These are phyloP conservation scores for Amphiura filiformis DNA, from an alignment of 35 echinoderm and acorn worm species.

Conservation along the genomic window DNA sequence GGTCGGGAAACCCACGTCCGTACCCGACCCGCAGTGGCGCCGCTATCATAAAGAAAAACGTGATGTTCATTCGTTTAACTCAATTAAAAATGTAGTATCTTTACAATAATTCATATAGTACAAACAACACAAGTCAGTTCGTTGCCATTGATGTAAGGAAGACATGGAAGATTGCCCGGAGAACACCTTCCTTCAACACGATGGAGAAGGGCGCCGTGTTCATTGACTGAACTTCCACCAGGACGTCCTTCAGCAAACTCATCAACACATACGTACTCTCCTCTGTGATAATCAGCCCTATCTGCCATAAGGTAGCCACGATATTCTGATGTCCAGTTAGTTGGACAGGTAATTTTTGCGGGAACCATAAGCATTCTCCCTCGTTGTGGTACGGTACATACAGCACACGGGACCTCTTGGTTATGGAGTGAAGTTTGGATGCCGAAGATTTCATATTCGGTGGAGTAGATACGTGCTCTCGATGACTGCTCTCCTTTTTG, in stretches of 20 bases:
- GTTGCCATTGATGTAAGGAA: constrained; percentile 51
- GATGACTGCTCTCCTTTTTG: not conserved
- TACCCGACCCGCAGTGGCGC: too few relatives aligned
- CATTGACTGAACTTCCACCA: not conserved
- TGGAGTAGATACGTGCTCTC: not conserved
- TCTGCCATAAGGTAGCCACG: constrained; percentile 35
- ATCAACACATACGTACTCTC: constrained; percentile 30
- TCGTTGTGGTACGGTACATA: not conserved
- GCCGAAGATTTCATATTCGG: not conserved
- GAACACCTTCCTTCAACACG: constrained; percentile 33
- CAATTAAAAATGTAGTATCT: too few relatives aligned
- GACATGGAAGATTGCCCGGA: constrained; percentile 32
- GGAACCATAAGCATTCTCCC: constrained; percentile 25
- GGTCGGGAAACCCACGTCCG: too few relatives aligned
- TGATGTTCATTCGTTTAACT: too few relatives aligned
- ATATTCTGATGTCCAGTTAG: constrained; percentile 47
- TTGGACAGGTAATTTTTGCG: constrained; percentile 41
- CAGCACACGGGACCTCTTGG: not conserved
- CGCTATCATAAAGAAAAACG: too few relatives aligned
- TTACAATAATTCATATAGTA: constrained; percentile 39
- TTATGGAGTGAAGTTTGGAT: not conserved
- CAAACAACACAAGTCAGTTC: constrained; percentile 66
- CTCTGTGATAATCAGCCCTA: not conserved
- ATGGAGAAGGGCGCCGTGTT: constrained; percentile 15
- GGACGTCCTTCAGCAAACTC: constrained; percentile 1